A percentile compares a stretch with the other conserved stretches of the same genome.
phyloP scores from a whole-genome alignment of 2,888 invertebrate genomes.

The Lomographa bimaculata region DNA sequence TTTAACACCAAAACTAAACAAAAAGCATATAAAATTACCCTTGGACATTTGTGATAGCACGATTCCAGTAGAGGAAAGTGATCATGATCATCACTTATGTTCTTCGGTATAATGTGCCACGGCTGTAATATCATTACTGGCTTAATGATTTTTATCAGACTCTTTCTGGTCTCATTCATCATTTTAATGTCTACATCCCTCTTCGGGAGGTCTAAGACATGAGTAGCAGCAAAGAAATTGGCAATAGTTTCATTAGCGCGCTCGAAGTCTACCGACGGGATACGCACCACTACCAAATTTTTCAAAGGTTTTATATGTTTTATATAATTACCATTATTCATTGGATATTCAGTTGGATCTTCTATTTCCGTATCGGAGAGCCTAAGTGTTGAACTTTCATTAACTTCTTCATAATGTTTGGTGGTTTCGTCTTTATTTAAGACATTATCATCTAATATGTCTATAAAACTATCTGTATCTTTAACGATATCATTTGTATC shows the following conservation, averaged over 20 bases:
- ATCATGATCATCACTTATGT: constrained; percentile 45
- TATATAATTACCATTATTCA: not conserved
- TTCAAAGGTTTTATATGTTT: constrained; percentile 19
- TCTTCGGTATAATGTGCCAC: constrained; percentile 51
- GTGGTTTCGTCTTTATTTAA: too few relatives aligned
- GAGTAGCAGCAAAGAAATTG: constrained; percentile 66
- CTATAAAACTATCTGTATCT: not conserved
- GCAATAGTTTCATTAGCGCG: constrained; percentile 58
- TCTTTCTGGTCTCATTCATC: constrained; percentile 46
- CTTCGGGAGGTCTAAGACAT: constrained; percentile 57
- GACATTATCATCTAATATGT: too few relatives aligned
- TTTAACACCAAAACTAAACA: too few relatives aligned
- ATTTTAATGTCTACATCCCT: constrained; percentile 37
- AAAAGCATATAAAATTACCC: constrained; percentile 39
- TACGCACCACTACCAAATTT: constrained; percentile 55
- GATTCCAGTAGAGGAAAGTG: constrained; percentile 55
- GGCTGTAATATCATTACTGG: constrained; percentile 59
- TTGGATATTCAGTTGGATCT: not conserved
- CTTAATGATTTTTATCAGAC: constrained; percentile 47
- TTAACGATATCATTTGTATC: not conserved
- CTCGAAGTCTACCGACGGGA: constrained; percentile 43
- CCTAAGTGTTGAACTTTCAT: not conserved
- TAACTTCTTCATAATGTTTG: not conserved
- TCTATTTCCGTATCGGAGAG: constrained; percentile 1
- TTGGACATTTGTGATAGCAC: constrained; percentile 68